These are phyloP conservation scores for Phanerotoma sp. DNA, from an alignment of 2,888 invertebrate genomes.

Conservation along the genomic window DNA sequence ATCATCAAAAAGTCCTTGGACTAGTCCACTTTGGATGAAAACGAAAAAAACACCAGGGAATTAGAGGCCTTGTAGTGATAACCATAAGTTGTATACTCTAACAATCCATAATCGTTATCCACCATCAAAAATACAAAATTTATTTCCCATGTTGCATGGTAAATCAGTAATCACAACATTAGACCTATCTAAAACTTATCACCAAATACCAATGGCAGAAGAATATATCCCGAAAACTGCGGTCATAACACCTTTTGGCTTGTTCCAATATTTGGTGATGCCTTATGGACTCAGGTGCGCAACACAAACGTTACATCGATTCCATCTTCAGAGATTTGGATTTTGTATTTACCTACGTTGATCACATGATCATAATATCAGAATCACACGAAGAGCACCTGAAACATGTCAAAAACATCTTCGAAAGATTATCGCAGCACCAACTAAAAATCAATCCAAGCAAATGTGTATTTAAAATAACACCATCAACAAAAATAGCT, in stretches of 20 bases:
- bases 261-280: neutral
- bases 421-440: neutral
- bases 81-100: conserved; percentile 15
- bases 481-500: no score
- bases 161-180: neutral
- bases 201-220: neutral
- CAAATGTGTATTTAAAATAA: neutral
- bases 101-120: neutral
- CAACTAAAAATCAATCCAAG: neutral
- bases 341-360: neutral
- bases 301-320: neutral
- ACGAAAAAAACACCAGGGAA: conserved; percentile 17
- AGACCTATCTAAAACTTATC: neutral
- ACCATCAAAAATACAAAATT: neutral
- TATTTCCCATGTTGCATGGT: neutral
- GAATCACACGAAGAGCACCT: neutral
- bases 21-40: conserved; percentile 23
- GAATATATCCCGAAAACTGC: conserved; percentile 3
- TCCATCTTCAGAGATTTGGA: neutral
- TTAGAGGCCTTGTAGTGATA: conserved; percentile 19
- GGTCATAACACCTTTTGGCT: conserved; percentile 5
- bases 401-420: neutral
- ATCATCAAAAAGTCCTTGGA: conserved; percentile 21
- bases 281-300: neutral
- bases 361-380: neutral